phyloP scores from a whole-genome alignment of 2,888 invertebrate species.

The Lamproptera curius region DNA sequence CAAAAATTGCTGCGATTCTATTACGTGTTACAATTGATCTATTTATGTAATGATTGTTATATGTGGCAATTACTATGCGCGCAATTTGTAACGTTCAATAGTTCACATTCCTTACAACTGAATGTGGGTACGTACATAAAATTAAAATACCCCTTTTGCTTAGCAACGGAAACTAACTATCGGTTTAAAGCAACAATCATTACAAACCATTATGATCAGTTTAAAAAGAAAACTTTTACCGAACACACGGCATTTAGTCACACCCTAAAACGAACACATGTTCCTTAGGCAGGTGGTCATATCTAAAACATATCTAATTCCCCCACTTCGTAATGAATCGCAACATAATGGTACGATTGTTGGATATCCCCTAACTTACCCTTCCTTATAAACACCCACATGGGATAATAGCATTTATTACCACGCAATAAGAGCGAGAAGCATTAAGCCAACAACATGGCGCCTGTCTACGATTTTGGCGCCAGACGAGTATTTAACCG shows the following conservation, averaged over 20 bases:
- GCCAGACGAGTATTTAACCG: constrained; percentile 58
- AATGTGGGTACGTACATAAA: no score
- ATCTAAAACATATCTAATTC: constrained; percentile 13
- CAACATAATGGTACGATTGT: constrained; percentile 19
- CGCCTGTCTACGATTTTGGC: constrained; percentile 56
- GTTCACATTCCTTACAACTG: not conserved
- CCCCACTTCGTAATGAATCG: constrained; percentile 21
- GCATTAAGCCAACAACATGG: constrained; percentile 26
- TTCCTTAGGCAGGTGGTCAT: constrained; percentile 19
- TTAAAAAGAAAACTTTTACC: no score
- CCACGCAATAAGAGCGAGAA: constrained; percentile 21
- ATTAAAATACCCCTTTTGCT: no score
- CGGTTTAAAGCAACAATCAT: no score
- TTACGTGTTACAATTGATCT: no score
- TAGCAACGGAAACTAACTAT: no score
- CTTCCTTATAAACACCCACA: not conserved
- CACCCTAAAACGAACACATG: not conserved
- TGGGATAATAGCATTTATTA: constrained; percentile 23
- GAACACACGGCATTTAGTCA: not conserved
- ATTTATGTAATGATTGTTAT: not conserved
- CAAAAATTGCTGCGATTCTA: no score
- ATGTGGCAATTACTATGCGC: constrained; percentile 9
- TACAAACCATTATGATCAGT: no score
- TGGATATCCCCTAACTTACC: constrained; percentile 17
- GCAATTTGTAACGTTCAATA: constrained; percentile 8